These are phyloP conservation scores for Pyrocoelia pectoralis DNA, from an alignment of 2,888 invertebrate genomes.

Conservation along the genomic window DNA sequence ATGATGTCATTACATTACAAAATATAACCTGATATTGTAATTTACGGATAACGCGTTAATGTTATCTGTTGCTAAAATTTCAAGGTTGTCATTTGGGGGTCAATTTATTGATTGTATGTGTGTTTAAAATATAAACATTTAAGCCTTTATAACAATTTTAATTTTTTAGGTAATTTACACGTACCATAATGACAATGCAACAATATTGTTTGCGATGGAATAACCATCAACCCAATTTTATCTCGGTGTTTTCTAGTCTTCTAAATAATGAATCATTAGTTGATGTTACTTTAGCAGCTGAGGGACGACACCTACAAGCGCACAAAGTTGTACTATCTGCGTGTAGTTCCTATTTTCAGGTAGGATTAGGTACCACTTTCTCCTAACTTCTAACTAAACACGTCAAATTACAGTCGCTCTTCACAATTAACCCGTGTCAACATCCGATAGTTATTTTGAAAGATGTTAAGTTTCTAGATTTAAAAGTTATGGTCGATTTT, in stretches of 20 bases:
- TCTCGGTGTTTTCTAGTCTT: conserved; percentile 86
- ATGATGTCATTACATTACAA: conserved; percentile 41
- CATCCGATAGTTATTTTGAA: conserved; percentile 91
- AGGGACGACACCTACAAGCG: conserved; percentile 86
- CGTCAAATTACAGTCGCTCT: conserved; percentile 68
- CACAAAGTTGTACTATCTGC: conserved; percentile 91
- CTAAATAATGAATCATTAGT: conserved; percentile 85
- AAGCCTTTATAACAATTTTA: conserved; percentile 6
- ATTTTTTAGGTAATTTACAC: conserved; percentile 21
- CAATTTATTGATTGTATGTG: conserved; percentile 52
- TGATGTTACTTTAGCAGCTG: conserved; percentile 91
- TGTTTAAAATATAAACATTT: conserved; percentile 44
- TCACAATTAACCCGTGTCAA: conserved; percentile 85
- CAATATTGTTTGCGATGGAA: conserved; percentile 77
- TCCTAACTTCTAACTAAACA: neutral
- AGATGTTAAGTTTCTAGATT: conserved; percentile 85
- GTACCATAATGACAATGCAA: conserved; percentile 56
- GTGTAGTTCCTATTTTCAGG: conserved; percentile 93
- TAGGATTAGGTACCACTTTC: too few species aligned
- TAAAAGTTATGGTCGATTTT: conserved; percentile 89
- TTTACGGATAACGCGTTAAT: conserved; percentile 48
- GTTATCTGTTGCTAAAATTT: conserved; percentile 52
- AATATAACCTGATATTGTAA: conserved; percentile 44
- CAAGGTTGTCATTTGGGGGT: conserved; percentile 54
- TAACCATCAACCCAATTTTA: conserved; percentile 93